Base-by-base conservation (phyloP, 2,113 vertebrate genomes). In the Paedocypris sp. region DNA sequence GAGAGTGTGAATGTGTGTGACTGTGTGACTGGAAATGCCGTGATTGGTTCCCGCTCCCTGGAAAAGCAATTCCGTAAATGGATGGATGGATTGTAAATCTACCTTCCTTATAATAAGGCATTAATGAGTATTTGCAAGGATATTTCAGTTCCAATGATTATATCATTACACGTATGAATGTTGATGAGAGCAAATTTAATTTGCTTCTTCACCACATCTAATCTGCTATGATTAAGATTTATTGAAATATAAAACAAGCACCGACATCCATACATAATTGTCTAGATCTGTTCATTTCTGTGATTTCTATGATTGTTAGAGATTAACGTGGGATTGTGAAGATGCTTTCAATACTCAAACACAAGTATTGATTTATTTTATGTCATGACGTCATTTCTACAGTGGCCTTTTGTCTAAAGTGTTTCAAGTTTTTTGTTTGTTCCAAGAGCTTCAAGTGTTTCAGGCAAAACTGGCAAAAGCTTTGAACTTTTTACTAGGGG, bases 351-450 rank as follows among this genome's bases (percentile, higher is more conserved):
- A n/a, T n/a, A n/a, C n/a, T n/a, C n/a, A n/a, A n/a, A n/a, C 41
- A 46, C 23, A 58, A 26, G 64, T 28, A 69, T 41, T 52, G 22
- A 49, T 59, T 54, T 54, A 45, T 68, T 49, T 52, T 45, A n/a
- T n/a, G n/a, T n/a, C 13, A n/a, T 53, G 36, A 54, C 38, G 38
- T 63, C 29, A 51, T 65, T 67, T 62, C 53, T n/a, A n/a, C n/a
- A n/a, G n/a, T n/a, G n/a, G n/a, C n/a, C n/a, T n/a, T n/a, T n/a
- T n/a, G n/a, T n/a, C 60, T 60, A 33, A 69, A 64, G 42, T 64
- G 35, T 31, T 60, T 69, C 64, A 41, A 60, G 48, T 64, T 64
- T 39, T 41, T 29, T 41, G 32, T 69, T 69, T 60, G 61, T 69
- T 49, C 64, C 43, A 25, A 22, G 36, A 53, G 54, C 48, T 16